Evolutionary conservation across 2,888 invertebrate genomes (phyloP), one percentile per base, ranked within the genome.

Genomic region (Tryphoninae sp.): DNA sequence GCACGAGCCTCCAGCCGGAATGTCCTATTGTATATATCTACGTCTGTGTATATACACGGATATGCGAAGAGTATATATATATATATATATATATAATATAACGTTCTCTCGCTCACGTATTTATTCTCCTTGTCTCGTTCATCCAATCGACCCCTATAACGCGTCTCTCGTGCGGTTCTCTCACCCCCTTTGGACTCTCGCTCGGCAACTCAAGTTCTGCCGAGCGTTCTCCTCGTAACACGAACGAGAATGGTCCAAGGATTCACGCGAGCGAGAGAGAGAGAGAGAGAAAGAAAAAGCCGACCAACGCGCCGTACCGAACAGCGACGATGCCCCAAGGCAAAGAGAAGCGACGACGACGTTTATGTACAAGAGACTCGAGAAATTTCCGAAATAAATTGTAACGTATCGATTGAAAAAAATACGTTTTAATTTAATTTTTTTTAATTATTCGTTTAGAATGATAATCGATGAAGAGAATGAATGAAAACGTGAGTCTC

Each of bases 131-230:
- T 73, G 73, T 68, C 71, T 68, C 64, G 68, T 55, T 22, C 73
- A 62, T 78, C 64, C 68, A 62, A 73, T 81, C 77, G 73, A 42
- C 68, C 73, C 55, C 76, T 68, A 40, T 67, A 80, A 59, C 71
- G 33, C 61, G 58, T 45, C 53, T 42, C 53, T 77, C 76, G 40
- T 22, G 13, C 51, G 65, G 42, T 22, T 55, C 45, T 42, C 73
- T 49, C 64, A 22, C 45, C 9, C 2, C 11, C 2, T 16, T 67
- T 53, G 26, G 59, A 1, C 13, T 67, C 49, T 51, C 59, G 26
- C 49, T 16, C 68, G 58, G 55, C 77, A 71, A 71, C 77, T 40
- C 58, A 22, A 26, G 51, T 51, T 51, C 51, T 51, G 11, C 45
- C 45, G 45, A 13, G 45, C 55, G 53, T n/a, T 16, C 61, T 11